These are phyloP conservation scores for Drosophila pseudotakahashii DNA, from an alignment of 2,888 invertebrate species.

Conservation along the genomic window DNA sequence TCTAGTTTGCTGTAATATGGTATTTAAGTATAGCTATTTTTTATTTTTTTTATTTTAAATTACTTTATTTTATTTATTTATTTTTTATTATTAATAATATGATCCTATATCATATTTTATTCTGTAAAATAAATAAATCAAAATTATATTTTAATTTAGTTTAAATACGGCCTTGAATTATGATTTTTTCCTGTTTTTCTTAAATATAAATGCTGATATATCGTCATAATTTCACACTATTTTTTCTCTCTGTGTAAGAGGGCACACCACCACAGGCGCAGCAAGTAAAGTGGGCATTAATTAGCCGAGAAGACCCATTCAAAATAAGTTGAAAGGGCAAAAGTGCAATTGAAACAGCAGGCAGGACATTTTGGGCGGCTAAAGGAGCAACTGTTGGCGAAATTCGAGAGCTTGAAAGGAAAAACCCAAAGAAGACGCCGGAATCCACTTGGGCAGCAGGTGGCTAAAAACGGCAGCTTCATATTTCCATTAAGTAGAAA, in stretches of 20 bases:
- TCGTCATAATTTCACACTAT: no score
- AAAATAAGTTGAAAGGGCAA: conserved; percentile 50
- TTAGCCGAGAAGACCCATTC: conserved; percentile 57
- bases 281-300: conserved; percentile 63
- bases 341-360: conserved; percentile 64
- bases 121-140: no score
- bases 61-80: no score
- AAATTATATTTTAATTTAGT: no score
- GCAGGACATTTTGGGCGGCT: conserved; percentile 21
- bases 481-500: conserved; percentile 10
- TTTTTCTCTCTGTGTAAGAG: conserved; percentile 4
- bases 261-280: conserved; percentile 19
- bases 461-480: conserved; percentile 41
- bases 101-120: no score
- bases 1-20: no score
- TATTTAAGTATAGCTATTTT: no score
- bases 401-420: conserved; percentile 49
- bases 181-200: no score
- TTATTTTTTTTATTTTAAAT: no score
- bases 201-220: no score
- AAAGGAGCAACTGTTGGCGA: conserved; percentile 46
- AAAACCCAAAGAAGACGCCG: conserved; percentile 21
- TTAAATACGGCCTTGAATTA: no score
- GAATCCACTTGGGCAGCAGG: conserved; percentile 70
- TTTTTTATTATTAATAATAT: no score